Evolutionary conservation across 2,113 vertebrate species (phyloP).

Genomic region (Entosphenus tridentatus): DNA sequence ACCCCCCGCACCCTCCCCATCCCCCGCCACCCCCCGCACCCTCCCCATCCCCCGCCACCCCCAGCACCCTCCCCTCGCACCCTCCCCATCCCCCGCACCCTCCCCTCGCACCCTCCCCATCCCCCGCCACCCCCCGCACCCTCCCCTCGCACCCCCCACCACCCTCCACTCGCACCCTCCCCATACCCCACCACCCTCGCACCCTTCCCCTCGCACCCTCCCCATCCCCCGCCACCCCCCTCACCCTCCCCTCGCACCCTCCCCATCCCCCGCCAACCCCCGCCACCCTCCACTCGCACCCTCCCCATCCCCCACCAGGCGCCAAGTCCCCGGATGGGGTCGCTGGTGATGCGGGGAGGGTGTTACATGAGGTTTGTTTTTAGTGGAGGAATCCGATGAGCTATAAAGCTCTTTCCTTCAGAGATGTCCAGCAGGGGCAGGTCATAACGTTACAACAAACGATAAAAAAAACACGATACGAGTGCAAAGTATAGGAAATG

Average conservation of each 20-base stretch:
- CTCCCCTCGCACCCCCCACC: neutral
- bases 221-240: neutral
- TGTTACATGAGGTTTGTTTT: no score
- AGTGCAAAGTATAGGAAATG: no score
- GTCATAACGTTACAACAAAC: no score
- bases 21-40: neutral
- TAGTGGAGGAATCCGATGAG: no score
- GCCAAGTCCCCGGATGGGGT: no score
- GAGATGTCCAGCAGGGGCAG: no score
- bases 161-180: neutral
- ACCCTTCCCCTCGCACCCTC: neutral
- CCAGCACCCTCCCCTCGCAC: slow-evolving; percentile 2
- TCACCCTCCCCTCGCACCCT: neutral
- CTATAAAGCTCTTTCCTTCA: no score
- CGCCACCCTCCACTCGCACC: neutral
- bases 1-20: neutral
- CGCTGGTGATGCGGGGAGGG: no score
- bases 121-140: neutral
- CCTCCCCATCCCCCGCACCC: neutral
- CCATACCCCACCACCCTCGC: neutral
- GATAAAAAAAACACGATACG: no score
- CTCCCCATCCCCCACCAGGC: neutral
- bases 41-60: neutral
- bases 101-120: neutral
- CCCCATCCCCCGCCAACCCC: neutral